Percentiles rank a stretch among this genome's conserved stretches.
phyloP scores from a whole-genome alignment of 2,797 vertebrate genomes.

The Salmo trutta region DNA sequence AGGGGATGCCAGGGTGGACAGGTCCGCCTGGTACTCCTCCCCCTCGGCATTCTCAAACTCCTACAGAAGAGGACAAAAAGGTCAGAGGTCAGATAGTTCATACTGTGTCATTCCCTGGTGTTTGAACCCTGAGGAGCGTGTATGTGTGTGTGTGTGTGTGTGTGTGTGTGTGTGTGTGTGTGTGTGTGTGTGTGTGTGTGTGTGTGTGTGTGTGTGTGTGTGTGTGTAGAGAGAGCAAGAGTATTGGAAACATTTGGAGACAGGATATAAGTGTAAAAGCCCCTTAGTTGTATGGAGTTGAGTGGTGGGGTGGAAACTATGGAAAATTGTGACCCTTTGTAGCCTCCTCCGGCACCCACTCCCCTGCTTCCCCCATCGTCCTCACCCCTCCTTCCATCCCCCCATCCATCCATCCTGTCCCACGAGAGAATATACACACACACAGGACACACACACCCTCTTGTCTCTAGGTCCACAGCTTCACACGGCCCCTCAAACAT shows the following conservation, averaged over 20 bases:
- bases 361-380: slow-evolving; percentile 24
- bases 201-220: no score
- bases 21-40: slow-evolving; percentile 83
- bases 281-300: slow-evolving; percentile 49
- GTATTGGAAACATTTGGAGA: slow-evolving; percentile 45
- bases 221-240: not conserved
- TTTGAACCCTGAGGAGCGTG: not conserved
- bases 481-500: slow-evolving; percentile 62
- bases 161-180: not conserved
- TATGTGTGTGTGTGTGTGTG: not conserved
- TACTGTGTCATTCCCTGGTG: not conserved
- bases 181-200: not conserved
- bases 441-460: slow-evolving; percentile 20
- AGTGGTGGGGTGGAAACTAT: slow-evolving; percentile 49
- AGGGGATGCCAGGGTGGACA: slow-evolving; percentile 85
- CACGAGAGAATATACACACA: not conserved
- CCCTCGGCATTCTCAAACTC: slow-evolving; percentile 94
- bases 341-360: slow-evolving; percentile 42
- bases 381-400: slow-evolving; percentile 4
- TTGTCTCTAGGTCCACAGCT: slow-evolving; percentile 46
- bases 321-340: slow-evolving; percentile 75
- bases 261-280: slow-evolving; percentile 66
- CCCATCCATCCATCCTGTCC: not conserved
- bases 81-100: slow-evolving; percentile 7
- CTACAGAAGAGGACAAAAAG: slow-evolving; percentile 60